A percentile compares a stretch with the other conserved stretches of the same genome.
Evolutionary conservation across 2,797 vertebrate species (phyloP).

Genomic region (Enteromius afrohamiltoni): DNA sequence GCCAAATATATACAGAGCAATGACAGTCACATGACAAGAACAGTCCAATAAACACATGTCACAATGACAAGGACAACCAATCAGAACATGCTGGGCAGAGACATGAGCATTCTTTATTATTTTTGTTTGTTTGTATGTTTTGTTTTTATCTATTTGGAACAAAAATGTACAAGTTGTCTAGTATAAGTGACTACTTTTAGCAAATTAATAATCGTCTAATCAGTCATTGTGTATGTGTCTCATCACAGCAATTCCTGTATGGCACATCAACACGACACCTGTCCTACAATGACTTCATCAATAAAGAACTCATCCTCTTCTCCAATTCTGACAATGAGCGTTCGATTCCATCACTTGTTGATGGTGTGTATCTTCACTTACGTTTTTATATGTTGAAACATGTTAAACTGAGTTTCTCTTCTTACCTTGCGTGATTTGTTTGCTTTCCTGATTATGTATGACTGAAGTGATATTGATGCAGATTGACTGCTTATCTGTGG

Average conservation of each 20-base stretch:
- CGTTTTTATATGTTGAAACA: neutral
- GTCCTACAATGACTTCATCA: conserved; percentile 99
- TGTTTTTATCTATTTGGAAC: too few relatives aligned
- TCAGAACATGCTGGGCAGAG: too few relatives aligned
- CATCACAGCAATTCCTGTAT: conserved; percentile 93
- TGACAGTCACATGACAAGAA: too few relatives aligned
- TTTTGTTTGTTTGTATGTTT: too few relatives aligned
- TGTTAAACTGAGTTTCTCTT: neutral
- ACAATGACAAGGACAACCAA: too few relatives aligned
- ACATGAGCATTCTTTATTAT: too few relatives aligned
- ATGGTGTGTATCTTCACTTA: conserved; percentile 80
- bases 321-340: conserved; percentile 99
- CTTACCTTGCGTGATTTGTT: neutral
- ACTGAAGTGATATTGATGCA: neutral
- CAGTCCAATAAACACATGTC: too few relatives aligned
- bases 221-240: conserved; percentile 14
- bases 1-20: too few relatives aligned
- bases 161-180: neutral
- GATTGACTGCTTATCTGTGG: neutral
- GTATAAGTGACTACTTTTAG: neutral
- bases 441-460: neutral
- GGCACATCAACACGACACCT: conserved; percentile 92
- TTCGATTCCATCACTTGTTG: conserved; percentile 96
- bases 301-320: conserved; percentile 98
- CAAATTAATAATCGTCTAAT: neutral